Evolutionary conservation across 2,113 vertebrate species (phyloP), one percentile per base, ranked within the genome.

Genomic region (Holacanthus passer): DNA sequence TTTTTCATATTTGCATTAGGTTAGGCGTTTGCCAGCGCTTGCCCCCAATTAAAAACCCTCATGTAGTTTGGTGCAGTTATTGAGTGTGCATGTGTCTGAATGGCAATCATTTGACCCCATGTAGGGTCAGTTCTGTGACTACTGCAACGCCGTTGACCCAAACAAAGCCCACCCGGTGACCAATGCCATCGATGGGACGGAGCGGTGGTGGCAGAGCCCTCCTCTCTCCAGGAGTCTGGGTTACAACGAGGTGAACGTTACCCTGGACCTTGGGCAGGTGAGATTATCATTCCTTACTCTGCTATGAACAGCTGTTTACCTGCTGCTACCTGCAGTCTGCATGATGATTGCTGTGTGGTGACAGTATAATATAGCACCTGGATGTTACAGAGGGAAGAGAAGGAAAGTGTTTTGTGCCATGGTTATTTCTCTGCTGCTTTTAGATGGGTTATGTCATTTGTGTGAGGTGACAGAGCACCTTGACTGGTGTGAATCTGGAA

Each of bases 201-300:
- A 99, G 74, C 94, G 94, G 14, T 99, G 98, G 98, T 99, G 98
- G 98, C 98, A 99, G 78, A 99, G 98, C 73, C 97, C 98, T 1
- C 96, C 98, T 81, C 96, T 99, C 12, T 99, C 98, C n/a, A 91
- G 92, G 41, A 97, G 97, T 31, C 55, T 86, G 31, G 91, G 64
- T 62, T 97, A 97, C 95, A 98, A 98, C 0, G 84, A 95, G 85
- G 96, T 99, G 85, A 97, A 97, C 24, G 92, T 99, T 75, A 99
- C 97, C 19, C 90, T 99, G 91, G 97, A 99, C 74, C 95, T 99
- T 72, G 96, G 97, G 7, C 98, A 99, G 96, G 98, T 99, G 95
- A 93, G 92, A 56, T 81, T 24, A 79, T 68, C 62, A 59, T 79
- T 48, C 56, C 3, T 45, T 24, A 66, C 31, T 71, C 22, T 77